Base-by-base conservation (phyloP, 2,888 invertebrate genomes). In the Noctuana brunneofusca region DNA sequence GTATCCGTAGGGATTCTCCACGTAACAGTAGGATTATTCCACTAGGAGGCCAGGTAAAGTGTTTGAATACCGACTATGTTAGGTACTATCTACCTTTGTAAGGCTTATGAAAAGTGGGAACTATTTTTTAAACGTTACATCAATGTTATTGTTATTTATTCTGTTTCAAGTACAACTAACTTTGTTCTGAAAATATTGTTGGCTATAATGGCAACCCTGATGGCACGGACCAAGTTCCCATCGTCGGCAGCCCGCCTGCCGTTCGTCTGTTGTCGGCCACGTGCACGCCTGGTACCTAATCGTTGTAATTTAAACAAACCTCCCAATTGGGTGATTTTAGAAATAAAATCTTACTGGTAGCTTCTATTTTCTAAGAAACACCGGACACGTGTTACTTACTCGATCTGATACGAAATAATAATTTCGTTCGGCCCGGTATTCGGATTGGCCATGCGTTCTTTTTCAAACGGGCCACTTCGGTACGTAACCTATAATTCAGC, bases 231-330 rank as follows among this genome's bases (percentile, higher is more conserved):
- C 67, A 65, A 74, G 80, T 82, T 84, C 81, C 78, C 83, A 81
- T 73, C 78, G 75, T 65, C 64, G 67, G 68, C 72, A 67, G 70
- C 71, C 67, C 75, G 82, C 79, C 87, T 87, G 89, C 70, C 69
- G 70, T 77, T 74, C 76, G 83, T 88, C 89, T 78, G 83, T 88
- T 82, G 79, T 74, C 88, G 79, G 78, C 81, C 84, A 83, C 80
- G 76, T 84, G 85, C 81, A 78, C 75, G 79, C 76, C 68, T 69
- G 73, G 72, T 74, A 75, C 74, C 81, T 80, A 84, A 81, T 80
- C 76, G 80, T 79, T 75, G 76, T 86, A 84, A 79, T 80, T 79
- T 85, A 88, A 88, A 88, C 89, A 89, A 88, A 86, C 80, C 79
- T 76, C 73, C 76, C 80, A 76, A 81, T 83, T 78, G 80, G 76